phyloP scores from a whole-genome alignment of 2,113 vertebrate genomes.

The Corythornis cristatus region DNA sequence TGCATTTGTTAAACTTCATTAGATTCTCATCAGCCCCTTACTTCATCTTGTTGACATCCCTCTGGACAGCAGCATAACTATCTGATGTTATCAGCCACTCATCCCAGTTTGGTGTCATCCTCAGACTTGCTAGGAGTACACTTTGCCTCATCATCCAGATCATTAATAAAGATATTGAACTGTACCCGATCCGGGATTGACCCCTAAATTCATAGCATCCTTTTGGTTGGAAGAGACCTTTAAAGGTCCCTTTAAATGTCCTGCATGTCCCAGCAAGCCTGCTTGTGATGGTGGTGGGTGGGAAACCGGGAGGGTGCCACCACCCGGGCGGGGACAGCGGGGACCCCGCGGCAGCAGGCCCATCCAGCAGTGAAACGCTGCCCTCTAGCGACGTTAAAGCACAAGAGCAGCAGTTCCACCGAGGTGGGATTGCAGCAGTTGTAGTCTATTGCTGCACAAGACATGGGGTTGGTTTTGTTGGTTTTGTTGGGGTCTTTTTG shows the following conservation, averaged over 20 bases:
- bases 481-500: no score
- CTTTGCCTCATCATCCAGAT: no score
- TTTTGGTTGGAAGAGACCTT: no score
- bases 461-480: rapidly evolving
- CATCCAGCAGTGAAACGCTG: not conserved
- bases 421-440: rapidly evolving
- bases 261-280: not conserved
- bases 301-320: not conserved
- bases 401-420: not conserved
- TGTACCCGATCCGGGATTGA: not conserved
- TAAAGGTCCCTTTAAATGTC: no score
- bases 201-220: not conserved
- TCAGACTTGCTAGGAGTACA: no score
- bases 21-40: not conserved
- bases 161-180: not conserved
- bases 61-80: not conserved
- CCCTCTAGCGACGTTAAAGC: conserved; percentile 18
- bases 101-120: not conserved
- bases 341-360: not conserved
- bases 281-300: not conserved
- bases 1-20: not conserved
- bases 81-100: not conserved
- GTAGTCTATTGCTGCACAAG: rapidly evolving
- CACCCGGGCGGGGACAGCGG: not conserved
- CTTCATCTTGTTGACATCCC: not conserved